Evolutionary conservation across 2,113 vertebrate species (phyloP).

Genomic region (Seriola dumerili): DNA sequence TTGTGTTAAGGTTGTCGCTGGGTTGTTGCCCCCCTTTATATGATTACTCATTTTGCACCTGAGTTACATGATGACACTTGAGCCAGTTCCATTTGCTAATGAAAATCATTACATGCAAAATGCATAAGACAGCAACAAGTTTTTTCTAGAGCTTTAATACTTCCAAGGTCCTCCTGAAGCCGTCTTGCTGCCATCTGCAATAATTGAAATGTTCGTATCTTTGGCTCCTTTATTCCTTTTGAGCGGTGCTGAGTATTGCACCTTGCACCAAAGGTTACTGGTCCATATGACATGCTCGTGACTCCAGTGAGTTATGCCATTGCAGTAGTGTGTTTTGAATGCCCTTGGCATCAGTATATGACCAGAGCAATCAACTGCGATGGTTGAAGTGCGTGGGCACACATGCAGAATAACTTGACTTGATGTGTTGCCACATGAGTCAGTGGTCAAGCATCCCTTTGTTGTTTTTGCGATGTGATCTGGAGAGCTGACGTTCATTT

Average conservation of each 20-base stretch:
- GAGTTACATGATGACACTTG: neutral
- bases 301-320: slow-evolving; percentile 14
- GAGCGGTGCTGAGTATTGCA: neutral
- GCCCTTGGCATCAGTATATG: slow-evolving; percentile 17
- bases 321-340: slow-evolving; percentile 8
- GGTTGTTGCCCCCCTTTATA: too few relatives aligned
- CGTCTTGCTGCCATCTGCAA: neutral
- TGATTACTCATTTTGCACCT: too few relatives aligned
- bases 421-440: slow-evolving; percentile 35
- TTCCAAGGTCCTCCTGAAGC: neutral
- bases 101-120: neutral
- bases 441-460: slow-evolving; percentile 19
- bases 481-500: neutral
- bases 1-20: too few relatives aligned
- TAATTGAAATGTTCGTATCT: neutral
- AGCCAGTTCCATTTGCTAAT: neutral
- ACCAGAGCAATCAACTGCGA: slow-evolving; percentile 6
- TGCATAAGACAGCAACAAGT: neutral
- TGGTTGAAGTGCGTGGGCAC: slow-evolving; percentile 21
- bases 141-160: neutral
- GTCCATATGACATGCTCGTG: neutral
- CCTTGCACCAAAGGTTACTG: neutral
- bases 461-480: slow-evolving; percentile 28
- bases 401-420: slow-evolving; percentile 37
- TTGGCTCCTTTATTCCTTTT: neutral